Conservation (phyloP, 2,113 vertebrate genomes). For the Piprites chloris region DNA sequence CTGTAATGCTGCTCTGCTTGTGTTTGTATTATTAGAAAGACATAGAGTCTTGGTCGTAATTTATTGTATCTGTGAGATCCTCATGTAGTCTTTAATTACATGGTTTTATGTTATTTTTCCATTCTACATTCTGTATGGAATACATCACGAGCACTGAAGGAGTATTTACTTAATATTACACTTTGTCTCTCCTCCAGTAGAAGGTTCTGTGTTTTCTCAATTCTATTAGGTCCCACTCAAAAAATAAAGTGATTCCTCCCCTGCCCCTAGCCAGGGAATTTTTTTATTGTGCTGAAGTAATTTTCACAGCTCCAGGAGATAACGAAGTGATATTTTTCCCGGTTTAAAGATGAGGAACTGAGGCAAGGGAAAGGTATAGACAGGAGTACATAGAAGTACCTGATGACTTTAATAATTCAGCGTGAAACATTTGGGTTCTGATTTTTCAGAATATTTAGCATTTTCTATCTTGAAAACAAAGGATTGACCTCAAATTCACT, state of each 20-base stretch:
- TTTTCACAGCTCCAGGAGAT: background rate
- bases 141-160: background rate
- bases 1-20: background rate
- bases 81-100: background rate
- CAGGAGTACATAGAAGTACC: background rate
- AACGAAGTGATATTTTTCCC: background rate
- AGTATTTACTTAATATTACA: background rate
- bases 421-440: background rate
- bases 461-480: background rate
- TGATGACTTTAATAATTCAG: background rate
- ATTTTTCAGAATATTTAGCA: background rate
- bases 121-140: accelerated
- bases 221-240: background rate
- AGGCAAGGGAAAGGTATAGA: background rate
- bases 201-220: background rate
- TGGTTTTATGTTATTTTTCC: background rate
- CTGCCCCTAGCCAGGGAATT: background rate
- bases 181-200: background rate
- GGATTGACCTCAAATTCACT: background rate
- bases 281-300: background rate
- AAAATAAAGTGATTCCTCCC: background rate
- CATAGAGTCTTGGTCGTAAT: background rate
- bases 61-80: background rate
- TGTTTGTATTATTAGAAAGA: background rate
- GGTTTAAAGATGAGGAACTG: background rate